A percentile compares a stretch with the other conserved stretches of the same genome.
phyloP scores from a whole-genome alignment of 2,797 vertebrate species.

The Threskiornis aethiopicus region DNA sequence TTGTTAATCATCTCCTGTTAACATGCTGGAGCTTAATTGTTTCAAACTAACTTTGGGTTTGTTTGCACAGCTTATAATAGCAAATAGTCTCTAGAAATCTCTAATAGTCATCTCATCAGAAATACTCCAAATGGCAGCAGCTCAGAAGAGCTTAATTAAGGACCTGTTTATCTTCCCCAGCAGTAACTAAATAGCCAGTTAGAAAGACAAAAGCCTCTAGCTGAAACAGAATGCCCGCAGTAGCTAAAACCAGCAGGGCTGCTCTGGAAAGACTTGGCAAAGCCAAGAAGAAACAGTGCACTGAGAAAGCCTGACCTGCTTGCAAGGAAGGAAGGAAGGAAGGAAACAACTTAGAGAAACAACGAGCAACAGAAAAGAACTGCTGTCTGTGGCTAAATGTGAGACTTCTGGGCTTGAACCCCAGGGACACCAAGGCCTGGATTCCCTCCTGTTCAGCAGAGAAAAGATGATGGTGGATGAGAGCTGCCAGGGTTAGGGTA shows the following conservation, averaged over 20 bases:
- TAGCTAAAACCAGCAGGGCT: background rate
- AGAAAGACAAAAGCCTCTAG: background rate
- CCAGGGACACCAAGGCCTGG: background rate
- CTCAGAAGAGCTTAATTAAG: conserved; percentile 8
- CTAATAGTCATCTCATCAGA: background rate
- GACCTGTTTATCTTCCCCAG: background rate
- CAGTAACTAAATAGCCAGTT: background rate
- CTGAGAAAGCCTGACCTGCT: background rate
- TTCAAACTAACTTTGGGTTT: conserved; percentile 1
- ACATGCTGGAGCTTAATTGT: background rate
- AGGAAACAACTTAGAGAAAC: background rate
- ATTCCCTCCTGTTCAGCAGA: background rate
- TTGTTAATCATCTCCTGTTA: background rate
- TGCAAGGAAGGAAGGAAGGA: background rate
- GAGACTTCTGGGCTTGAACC: background rate
- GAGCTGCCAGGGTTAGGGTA: background rate
- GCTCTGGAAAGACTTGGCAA: background rate
- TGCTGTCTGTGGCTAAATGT: background rate
- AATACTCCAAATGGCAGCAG: background rate
- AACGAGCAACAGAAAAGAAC: background rate
- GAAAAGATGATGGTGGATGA: background rate
- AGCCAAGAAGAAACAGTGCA: background rate
- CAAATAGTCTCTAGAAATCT: background rate
- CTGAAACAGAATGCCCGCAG: background rate
- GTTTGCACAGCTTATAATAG: background rate